phyloP scores from a whole-genome alignment of 2,888 invertebrate species.

The Colostygia pectinataria region DNA sequence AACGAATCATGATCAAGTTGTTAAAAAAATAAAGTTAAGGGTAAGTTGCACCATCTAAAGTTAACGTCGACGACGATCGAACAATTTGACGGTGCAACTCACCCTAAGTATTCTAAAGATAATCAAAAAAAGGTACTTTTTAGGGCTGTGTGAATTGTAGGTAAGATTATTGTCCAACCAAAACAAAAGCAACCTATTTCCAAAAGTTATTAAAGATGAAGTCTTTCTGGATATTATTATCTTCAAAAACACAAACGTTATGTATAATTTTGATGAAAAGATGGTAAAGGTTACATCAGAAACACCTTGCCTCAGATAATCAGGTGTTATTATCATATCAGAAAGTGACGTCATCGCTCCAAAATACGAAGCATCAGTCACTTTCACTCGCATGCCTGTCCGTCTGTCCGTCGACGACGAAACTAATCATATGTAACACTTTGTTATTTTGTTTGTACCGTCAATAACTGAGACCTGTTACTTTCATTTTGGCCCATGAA shows the following conservation, averaged over 20 bases:
- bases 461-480: slow-evolving; percentile 17
- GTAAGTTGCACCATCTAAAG: too few species aligned
- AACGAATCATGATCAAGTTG: too few species aligned
- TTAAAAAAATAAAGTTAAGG: too few species aligned
- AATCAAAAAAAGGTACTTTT: neutral
- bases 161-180: too few species aligned
- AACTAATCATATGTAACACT: slow-evolving; percentile 41
- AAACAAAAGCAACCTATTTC: too few species aligned
- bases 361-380: slow-evolving; percentile 62
- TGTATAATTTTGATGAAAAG: slow-evolving; percentile 3
- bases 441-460: slow-evolving; percentile 28
- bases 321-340: slow-evolving; percentile 19
- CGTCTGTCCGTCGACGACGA: slow-evolving; percentile 35
- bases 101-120: too few species aligned
- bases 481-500: slow-evolving; percentile 33
- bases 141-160: too few species aligned
- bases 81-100: too few species aligned
- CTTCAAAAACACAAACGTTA: slow-evolving; percentile 1
- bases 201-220: too few species aligned
- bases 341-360: slow-evolving; percentile 68
- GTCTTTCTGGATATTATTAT: neutral
- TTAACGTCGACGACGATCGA: too few species aligned
- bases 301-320: slow-evolving; percentile 7
- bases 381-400: slow-evolving; percentile 72
- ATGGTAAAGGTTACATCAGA: slow-evolving; percentile 25